phyloP scores from a whole-genome alignment of 2,888 invertebrate species.

The Mythimna ferrago region DNA sequence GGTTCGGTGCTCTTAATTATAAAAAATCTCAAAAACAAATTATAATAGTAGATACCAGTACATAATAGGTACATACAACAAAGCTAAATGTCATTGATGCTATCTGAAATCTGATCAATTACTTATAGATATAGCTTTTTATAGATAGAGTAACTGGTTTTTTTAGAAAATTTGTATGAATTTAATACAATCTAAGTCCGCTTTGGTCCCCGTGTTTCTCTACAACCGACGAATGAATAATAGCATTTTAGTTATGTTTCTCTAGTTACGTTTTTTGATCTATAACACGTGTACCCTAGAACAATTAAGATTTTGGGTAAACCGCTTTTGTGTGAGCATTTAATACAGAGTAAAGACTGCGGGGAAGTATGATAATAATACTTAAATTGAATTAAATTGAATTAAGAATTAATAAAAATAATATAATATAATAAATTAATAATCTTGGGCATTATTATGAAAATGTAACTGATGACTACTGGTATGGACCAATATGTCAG shows the following conservation, averaged over 20 bases:
- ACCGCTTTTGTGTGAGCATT: not conserved
- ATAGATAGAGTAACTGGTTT: not conserved
- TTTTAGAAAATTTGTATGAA: slow-evolving; percentile 1
- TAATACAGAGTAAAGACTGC: not conserved
- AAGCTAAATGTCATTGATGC: not conserved
- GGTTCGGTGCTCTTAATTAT: too few relatives aligned
- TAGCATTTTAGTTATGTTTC: not conserved
- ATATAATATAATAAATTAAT: too few relatives aligned
- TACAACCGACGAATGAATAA: slow-evolving; percentile 8
- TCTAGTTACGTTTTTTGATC: not conserved
- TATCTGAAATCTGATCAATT: not conserved
- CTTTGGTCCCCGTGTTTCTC: not conserved
- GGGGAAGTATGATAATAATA: too few relatives aligned
- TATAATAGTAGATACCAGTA: too few relatives aligned
- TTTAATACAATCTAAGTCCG: not conserved
- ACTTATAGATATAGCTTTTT: too few relatives aligned
- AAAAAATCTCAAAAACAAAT: not conserved
- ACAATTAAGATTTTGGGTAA: not conserved
- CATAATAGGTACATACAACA: not conserved
- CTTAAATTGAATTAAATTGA: too few relatives aligned
- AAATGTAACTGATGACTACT: too few relatives aligned
- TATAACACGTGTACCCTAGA: not conserved
- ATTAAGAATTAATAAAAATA: too few relatives aligned
- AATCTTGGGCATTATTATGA: too few relatives aligned
- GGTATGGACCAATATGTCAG: too few relatives aligned